Evolutionary conservation across 2,888 invertebrate genomes (phyloP), one percentile per base, ranked within the genome.

Genomic region (Noctua comes): DNA sequence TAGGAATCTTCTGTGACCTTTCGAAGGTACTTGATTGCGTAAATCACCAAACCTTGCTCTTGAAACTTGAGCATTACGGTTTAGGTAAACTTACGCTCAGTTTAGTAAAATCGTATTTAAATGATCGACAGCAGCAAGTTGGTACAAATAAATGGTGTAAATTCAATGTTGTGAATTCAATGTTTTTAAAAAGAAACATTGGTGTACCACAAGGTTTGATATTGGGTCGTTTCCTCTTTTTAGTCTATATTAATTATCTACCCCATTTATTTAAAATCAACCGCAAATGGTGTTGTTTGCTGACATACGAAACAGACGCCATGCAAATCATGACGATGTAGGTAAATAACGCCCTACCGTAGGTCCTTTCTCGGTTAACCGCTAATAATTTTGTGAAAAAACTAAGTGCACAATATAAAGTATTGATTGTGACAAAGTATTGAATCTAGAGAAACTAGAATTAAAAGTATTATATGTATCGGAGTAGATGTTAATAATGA

Each of bases 31-130:
- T 57, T 57, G 57, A n/a, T 57, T 57, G 57, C 11, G 57, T 57
- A 57, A 57, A 57, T 57, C n/a, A 57, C 13, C 13, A n/a, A 57
- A 57, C 57, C 57, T 13, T n/a, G 13, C 57, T 57, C n/a, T n/a
- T 57, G 57, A 57, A 57, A 57, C n/a, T n/a, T 57, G n/a, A n/a
- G n/a, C 57, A 57, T n/a, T 57, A 57, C n/a, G 57, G 57, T 57
- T 57, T 13, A 57, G 57, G 57, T n/a, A 57, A 57, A 57, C n/a
- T 57, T 57, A n/a, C n/a, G n/a, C n/a, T n/a, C 57, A n/a, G n/a
- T 57, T 8, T 51, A 24, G 51, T 51, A n/a, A 57, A 5, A n/a
- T 57, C 51, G 2, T 51, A 51, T 48, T 18, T 48, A 6, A 18
- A 48, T 54, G 1, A n/a, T 51, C 13, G 13, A 57, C 57, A 13